Base-by-base conservation (phyloP, 2,888 invertebrate genomes). In the Harpalus rufipes region DNA sequence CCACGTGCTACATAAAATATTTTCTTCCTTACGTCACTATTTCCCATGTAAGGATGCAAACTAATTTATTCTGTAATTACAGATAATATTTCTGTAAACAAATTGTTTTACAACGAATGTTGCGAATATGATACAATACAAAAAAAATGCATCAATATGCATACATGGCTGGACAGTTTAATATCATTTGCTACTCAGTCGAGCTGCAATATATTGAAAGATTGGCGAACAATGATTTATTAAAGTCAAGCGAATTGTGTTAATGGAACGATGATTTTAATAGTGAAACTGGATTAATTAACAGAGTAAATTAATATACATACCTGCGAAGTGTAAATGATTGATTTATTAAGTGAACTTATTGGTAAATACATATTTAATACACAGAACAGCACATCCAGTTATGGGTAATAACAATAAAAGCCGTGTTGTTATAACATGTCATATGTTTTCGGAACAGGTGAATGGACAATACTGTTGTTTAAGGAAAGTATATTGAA, bases 91-190 rank as follows among this genome's bases (percentile, higher is more conserved):
- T 51, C 44, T 51, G 32, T 68, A 32, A 68, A 32, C 68, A 68
- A 68, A 68, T 68, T 68, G 68, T 39, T 68, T 68, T 68, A 32
- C 68, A 68, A 14, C 39, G 14, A 32, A 25, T 32, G 14, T 21
- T 39, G 68, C 39, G 39, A 68, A 68, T 39, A 68, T 68, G 68
- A 68, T 68, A 68, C 68, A 14, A 39, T 68, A 12, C 68, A 68
- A 68, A 68, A 68, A 51, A 51, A 51, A 51, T 12, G 8, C 10
- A 51, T 51, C 8, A 51, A 10, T 51, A 51, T 51, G 12, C 44
- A 51, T 51, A 51, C 44, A 51, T 51, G 10, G 44, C 4, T 51
- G 4, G 10, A 10, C 12, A 1, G 44, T 51, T 51, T 51, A 51
- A 51, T 51, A 7, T 51, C 1, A 51, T 51, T 51, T 10, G 44